A percentile compares a stretch with the other conserved stretches of the same genome.
Conservation (phyloP, 2,888 invertebrate genomes). For the Teinopalpus imperialis region DNA sequence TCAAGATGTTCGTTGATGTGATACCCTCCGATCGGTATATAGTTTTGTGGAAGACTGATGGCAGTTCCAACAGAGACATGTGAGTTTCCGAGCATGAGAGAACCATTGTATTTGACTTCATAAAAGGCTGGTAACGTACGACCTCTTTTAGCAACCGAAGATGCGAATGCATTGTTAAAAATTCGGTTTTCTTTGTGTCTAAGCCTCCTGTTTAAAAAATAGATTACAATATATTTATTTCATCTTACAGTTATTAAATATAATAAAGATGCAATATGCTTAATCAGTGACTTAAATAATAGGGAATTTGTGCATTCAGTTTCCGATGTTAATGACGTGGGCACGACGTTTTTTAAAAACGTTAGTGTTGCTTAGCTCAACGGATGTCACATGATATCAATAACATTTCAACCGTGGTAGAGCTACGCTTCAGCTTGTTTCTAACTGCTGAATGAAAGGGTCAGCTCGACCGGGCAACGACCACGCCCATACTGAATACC, state of each 20-base stretch:
- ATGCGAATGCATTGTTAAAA: slow-evolving; percentile 27
- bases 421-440: too few relatives aligned
- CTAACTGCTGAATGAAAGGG: too few relatives aligned
- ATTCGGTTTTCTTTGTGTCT: slow-evolving; percentile 20
- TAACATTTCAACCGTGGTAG: too few relatives aligned
- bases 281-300: too few relatives aligned
- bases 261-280: too few relatives aligned
- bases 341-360: too few relatives aligned
- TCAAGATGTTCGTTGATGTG: slow-evolving; percentile 47
- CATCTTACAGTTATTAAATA: background rate
- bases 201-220: slow-evolving; percentile 13
- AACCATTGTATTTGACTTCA: slow-evolving; percentile 41
- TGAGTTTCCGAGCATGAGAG: slow-evolving; percentile 43
- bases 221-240: background rate
- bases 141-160: slow-evolving; percentile 34
- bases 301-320: too few relatives aligned
- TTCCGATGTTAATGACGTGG: too few relatives aligned
- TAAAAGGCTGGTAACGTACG: slow-evolving; percentile 33
- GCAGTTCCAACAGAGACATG: slow-evolving; percentile 39
- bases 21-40: slow-evolving; percentile 55
- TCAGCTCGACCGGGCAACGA: too few relatives aligned
- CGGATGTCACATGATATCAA: too few relatives aligned
- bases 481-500: too few relatives aligned
- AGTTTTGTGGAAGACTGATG: slow-evolving; percentile 48
- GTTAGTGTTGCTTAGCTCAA: too few relatives aligned